Percentiles rank a stretch among this genome's conserved stretches.
Evolutionary conservation across 2,888 invertebrate species (phyloP).

Genomic region (Linyphia triangularis): DNA sequence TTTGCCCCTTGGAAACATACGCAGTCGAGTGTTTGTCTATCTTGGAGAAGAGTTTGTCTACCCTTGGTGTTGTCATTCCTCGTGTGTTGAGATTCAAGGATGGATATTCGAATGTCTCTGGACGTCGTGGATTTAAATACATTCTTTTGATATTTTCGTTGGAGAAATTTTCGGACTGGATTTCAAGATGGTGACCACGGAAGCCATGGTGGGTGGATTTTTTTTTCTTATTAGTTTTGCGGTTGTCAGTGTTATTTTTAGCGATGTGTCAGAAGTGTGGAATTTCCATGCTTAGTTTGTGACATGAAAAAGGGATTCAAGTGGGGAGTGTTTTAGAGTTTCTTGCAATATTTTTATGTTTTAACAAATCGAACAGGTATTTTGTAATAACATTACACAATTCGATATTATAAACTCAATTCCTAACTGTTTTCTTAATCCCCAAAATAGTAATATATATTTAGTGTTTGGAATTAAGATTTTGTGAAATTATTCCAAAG

Average conservation of each 20-base stretch:
- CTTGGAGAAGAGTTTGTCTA: neutral
- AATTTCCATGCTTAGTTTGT: too few species aligned
- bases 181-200: slow-evolving; percentile 29
- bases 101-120: neutral
- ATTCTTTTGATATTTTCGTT: neutral
- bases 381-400: too few species aligned
- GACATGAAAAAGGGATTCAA: too few species aligned
- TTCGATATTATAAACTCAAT: too few species aligned
- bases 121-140: slow-evolving; percentile 16
- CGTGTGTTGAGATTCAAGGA: neutral
- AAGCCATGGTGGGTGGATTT: slow-evolving; percentile 12
- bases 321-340: too few species aligned
- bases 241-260: too few species aligned
- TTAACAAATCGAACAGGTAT: too few species aligned
- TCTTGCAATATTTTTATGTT: too few species aligned
- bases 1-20: neutral
- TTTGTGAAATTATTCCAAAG: too few species aligned
- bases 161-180: neutral
- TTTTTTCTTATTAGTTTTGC: neutral
- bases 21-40: neutral
- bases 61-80: neutral
- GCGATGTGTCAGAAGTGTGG: neutral
- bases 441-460: too few species aligned
- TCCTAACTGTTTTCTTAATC: too few species aligned
- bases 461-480: too few species aligned